Evolutionary conservation across 2,888 invertebrate genomes (phyloP).

Genomic region (Agrochola circellaris): DNA sequence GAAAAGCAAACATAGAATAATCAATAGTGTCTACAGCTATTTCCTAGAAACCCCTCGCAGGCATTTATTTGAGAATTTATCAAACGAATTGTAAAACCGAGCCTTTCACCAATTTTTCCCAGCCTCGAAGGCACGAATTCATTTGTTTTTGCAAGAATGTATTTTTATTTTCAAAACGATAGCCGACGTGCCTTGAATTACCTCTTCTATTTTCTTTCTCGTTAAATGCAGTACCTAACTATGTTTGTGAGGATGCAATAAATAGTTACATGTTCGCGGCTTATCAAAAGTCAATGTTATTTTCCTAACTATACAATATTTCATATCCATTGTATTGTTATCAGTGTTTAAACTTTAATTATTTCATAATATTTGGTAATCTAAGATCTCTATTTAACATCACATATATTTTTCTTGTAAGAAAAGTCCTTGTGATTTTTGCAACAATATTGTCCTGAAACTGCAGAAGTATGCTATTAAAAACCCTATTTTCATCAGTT

Average conservation of each 20-base stretch:
- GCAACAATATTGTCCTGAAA: background rate
- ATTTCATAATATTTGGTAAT: background rate
- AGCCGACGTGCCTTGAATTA: background rate
- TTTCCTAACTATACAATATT: background rate
- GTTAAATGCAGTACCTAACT: background rate
- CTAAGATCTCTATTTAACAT: too few species aligned
- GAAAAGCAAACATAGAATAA: background rate
- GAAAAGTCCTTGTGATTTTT: background rate
- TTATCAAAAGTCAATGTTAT: background rate
- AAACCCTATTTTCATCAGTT: slow-evolving; percentile 18
- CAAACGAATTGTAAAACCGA: slow-evolving; percentile 6
- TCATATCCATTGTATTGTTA: background rate
- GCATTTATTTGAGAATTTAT: background rate
- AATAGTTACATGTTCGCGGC: background rate
- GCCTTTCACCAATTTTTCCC: background rate
- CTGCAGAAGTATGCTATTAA: background rate
- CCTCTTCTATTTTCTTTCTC: background rate
- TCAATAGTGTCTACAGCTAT: background rate
- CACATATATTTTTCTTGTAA: background rate
- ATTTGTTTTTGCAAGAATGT: background rate
- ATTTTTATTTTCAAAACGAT: slow-evolving; percentile 15
- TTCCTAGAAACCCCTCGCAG: background rate
- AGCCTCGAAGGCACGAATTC: background rate
- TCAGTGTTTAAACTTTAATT: background rate
- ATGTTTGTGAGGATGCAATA: background rate